Conservation (phyloP, 2,797 vertebrate species). For the Allochrocebus solatus region DNA sequence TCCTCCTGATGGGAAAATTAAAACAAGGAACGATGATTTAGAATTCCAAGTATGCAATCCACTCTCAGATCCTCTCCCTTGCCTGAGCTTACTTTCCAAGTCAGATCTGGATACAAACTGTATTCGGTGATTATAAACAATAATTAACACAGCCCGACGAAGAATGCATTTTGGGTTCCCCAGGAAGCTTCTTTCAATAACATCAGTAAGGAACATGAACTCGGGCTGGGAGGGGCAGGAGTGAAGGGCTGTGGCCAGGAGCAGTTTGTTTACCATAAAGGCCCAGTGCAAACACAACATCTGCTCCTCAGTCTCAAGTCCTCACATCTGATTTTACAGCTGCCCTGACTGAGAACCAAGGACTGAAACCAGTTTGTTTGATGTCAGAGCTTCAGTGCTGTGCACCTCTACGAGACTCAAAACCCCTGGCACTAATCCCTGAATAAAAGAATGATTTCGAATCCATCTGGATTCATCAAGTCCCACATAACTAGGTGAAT, state of each 20-base stretch:
- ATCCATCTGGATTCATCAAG: background rate
- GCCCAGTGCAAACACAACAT: background rate
- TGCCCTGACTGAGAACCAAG: background rate
- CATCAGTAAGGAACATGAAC: constrained; percentile 5
- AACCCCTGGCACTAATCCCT: background rate
- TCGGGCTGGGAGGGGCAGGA: background rate
- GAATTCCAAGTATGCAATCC: constrained; percentile 2
- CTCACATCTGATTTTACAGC: background rate
- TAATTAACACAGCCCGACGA: constrained; percentile 44
- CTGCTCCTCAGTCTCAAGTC: background rate
- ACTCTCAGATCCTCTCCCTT: constrained; percentile 9
- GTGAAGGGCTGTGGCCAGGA: background rate
- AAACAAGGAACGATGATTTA: constrained; percentile 45
- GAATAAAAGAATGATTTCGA: background rate
- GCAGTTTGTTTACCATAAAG: background rate
- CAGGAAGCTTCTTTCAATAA: constrained; percentile 32
- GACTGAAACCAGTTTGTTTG: background rate
- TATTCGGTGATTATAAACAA: constrained; percentile 54
- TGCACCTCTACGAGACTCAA: background rate
- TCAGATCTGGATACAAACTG: constrained; percentile 56
- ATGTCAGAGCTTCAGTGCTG: background rate
- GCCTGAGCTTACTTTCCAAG: constrained; percentile 26
- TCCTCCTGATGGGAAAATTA: constrained; percentile 41
- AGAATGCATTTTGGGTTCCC: constrained; percentile 17
- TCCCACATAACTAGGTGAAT: background rate